These are phyloP conservation scores for Ichneumoninae sp. DNA, from an alignment of 2,888 invertebrate species.

Conservation along the genomic window DNA sequence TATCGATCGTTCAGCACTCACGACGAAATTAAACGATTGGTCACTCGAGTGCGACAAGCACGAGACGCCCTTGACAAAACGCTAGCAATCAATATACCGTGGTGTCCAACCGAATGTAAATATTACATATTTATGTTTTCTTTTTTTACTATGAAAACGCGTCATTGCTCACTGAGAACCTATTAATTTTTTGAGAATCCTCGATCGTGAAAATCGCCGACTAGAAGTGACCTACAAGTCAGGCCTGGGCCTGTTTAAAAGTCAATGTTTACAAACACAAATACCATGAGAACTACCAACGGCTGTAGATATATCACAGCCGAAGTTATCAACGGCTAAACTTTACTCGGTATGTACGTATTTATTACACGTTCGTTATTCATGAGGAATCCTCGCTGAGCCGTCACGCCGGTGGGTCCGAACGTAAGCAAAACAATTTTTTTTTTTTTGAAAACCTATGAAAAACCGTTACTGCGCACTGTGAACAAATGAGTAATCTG, in stretches of 20 bases:
- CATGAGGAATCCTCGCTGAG: not conserved
- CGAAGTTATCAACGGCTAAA: not conserved
- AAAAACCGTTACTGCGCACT: conserved; percentile 4
- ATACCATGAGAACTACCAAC: not conserved
- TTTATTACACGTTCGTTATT: not conserved
- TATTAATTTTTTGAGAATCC: too few species aligned
- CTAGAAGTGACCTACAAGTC: too few species aligned
- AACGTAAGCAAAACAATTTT: not conserved
- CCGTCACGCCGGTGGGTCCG: too few species aligned
- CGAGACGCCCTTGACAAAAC: too few species aligned
- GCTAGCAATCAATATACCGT: too few species aligned
- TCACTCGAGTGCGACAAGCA: too few species aligned
- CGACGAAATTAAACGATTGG: too few species aligned
- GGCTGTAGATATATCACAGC: not conserved
- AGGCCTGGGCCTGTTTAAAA: too few species aligned
- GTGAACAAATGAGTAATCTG: not conserved
- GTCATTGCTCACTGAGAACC: not conserved
- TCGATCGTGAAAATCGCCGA: too few species aligned
- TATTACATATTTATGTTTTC: not conserved
- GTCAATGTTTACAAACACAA: too few species aligned
- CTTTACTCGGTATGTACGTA: not conserved
- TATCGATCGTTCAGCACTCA: too few species aligned
- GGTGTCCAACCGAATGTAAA: too few species aligned
- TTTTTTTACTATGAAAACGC: not conserved
- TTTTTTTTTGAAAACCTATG: not conserved